Evolutionary conservation across 1,140 invertebrate species (phyloP).

Genomic region (Stegodyphus dumicola): DNA sequence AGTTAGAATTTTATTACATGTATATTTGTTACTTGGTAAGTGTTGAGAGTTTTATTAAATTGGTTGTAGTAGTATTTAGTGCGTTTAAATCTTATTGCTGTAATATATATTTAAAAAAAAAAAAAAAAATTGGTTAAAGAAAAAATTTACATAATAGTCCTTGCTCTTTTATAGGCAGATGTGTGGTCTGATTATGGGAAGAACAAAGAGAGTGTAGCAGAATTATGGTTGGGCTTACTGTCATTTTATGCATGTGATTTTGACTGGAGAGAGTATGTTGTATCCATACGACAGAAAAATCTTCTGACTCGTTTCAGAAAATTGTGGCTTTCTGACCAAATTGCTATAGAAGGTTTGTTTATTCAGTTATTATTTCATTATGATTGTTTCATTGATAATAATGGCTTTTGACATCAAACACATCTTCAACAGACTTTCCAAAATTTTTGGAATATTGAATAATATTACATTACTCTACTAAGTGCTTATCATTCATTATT

Average conservation of each 20-base stretch:
- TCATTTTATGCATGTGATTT: slow-evolving; percentile 74
- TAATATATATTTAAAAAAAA: background rate
- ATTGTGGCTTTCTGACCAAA: slow-evolving; percentile 72
- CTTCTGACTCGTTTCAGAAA: slow-evolving; percentile 73
- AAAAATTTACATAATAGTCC: background rate
- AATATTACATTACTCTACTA: too few relatives aligned
- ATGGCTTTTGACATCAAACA: too few relatives aligned
- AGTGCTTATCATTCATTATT: too few relatives aligned
- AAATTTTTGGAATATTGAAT: too few relatives aligned
- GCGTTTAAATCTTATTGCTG: background rate
- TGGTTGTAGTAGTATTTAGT: background rate
- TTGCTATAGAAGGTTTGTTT: slow-evolving; percentile 73
- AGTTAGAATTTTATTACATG: too few relatives aligned
- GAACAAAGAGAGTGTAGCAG: slow-evolving; percentile 71
- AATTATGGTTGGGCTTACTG: slow-evolving; percentile 73
- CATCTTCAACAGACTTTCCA: too few relatives aligned
- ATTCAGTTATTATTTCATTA: background rate
- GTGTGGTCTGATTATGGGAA: slow-evolving; percentile 70
- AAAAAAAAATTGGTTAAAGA: background rate
- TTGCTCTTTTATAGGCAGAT: slow-evolving; percentile 68
- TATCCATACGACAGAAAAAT: slow-evolving; percentile 71
- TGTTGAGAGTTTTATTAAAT: background rate
- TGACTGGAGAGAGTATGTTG: slow-evolving; percentile 72
- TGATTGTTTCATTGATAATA: too few relatives aligned
- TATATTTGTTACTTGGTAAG: too few relatives aligned